Evolutionary conservation across 2,113 vertebrate species (phyloP).

Genomic region (Tautogolabrus adspersus): DNA sequence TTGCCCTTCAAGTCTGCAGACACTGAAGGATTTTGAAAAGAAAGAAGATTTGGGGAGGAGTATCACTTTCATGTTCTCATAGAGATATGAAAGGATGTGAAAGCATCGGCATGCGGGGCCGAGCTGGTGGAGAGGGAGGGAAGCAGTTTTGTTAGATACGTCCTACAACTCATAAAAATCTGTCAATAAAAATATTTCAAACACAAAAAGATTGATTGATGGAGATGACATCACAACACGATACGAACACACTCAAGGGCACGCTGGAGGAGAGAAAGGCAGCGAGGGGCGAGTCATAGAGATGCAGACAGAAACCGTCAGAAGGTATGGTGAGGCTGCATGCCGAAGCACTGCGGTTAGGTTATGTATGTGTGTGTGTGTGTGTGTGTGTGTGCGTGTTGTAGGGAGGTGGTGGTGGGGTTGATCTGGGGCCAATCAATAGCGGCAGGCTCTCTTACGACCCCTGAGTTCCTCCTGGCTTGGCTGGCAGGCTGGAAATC

Average conservation of each 20-base stretch:
- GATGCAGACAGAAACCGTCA: not conserved
- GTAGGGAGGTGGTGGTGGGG: conserved; percentile 61
- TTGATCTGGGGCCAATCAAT: conserved; percentile 86
- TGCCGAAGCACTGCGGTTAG: conserved; percentile 22
- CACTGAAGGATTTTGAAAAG: not conserved
- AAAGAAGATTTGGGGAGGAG: conserved; percentile 23
- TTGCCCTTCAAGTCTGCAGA: conserved; percentile 5
- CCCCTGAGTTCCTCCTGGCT: conserved; percentile 76
- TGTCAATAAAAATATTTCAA: conserved; percentile 58
- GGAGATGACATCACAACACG: conserved; percentile 27
- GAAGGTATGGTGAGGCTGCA: conserved; percentile 14
- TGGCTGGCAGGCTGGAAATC: conserved; percentile 83
- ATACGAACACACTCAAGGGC: conserved; percentile 40
- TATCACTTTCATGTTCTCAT: conserved; percentile 15
- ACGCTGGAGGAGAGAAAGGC: not conserved
- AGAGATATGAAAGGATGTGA: conserved; percentile 25
- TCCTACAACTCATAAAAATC: conserved; percentile 50
- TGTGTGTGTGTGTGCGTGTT: conserved; percentile 34
- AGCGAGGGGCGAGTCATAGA: conserved; percentile 15
- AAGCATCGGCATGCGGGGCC: conserved; percentile 8
- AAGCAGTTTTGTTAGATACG: conserved; percentile 23
- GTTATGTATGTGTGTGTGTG: conserved; percentile 13
- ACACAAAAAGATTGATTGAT: conserved; percentile 37
- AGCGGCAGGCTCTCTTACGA: conserved; percentile 78
- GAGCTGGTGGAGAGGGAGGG: conserved; percentile 15